These are phyloP conservation scores for Erinaceus europaeus DNA, from an alignment of 2,113 vertebrate species.

Conservation along the genomic window DNA sequence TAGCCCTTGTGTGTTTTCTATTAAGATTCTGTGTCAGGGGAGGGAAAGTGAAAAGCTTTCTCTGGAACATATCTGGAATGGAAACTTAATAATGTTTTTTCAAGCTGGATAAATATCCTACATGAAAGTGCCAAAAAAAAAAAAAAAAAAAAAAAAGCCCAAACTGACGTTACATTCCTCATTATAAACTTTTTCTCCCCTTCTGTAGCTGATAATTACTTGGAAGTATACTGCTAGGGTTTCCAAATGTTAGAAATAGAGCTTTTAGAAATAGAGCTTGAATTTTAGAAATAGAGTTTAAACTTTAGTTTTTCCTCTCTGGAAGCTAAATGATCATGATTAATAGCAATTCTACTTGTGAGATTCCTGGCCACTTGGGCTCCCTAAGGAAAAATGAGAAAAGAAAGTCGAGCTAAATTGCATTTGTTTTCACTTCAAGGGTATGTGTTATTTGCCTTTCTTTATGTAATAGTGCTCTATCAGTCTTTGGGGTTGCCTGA, in stretches of 20 bases:
- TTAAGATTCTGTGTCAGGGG: conserved; percentile 26
- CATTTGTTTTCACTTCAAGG: conserved; percentile 63
- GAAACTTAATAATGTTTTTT: conserved; percentile 43
- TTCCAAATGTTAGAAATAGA: conserved; percentile 41
- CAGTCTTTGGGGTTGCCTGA: neutral
- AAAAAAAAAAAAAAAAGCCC: too few relatives aligned
- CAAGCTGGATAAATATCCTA: conserved; percentile 40
- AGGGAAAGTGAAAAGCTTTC: conserved; percentile 49
- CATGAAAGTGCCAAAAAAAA: conserved; percentile 47
- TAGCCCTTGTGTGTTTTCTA: conserved; percentile 34
- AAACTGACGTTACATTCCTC: neutral
- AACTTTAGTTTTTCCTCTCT: conserved; percentile 44
- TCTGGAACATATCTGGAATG: conserved; percentile 31
- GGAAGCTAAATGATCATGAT: conserved; percentile 58
- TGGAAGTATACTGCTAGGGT: conserved; percentile 39
- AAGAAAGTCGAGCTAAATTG: conserved; percentile 58
- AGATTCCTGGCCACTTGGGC: conserved; percentile 11
- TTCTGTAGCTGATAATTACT: conserved; percentile 35
- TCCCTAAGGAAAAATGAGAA: conserved; percentile 58
- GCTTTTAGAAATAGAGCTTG: conserved; percentile 50
- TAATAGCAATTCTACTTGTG: conserved; percentile 58
- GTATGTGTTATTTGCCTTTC: neutral
- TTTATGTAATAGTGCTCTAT: conserved; percentile 20
- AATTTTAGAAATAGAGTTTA: too few relatives aligned
- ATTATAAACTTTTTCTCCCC: conserved; percentile 37